These are phyloP conservation scores for Cantharis rufa DNA, from an alignment of 2,888 invertebrate genomes.

Conservation along the genomic window DNA sequence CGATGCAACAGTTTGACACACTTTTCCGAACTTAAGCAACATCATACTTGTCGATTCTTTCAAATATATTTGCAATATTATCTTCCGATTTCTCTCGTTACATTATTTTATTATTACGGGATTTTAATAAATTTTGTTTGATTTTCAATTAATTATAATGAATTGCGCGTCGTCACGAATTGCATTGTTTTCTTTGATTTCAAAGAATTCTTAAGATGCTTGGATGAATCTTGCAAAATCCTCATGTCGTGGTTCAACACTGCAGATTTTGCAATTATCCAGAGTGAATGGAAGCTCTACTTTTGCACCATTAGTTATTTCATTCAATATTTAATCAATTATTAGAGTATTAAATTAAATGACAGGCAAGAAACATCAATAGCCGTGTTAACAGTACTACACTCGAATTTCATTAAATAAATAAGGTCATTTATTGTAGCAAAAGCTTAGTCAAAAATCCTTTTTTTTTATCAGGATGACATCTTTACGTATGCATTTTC, in stretches of 20 bases:
- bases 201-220: not conserved
- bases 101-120: not conserved
- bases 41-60: not conserved
- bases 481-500: not conserved
- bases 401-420: not conserved
- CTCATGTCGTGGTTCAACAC: not conserved
- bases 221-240: not conserved
- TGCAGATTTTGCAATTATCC: not conserved
- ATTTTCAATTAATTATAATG: not conserved
- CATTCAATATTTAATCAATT: not conserved
- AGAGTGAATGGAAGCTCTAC: not conserved
- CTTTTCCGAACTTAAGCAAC: constrained; percentile 17
- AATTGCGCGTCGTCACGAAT: not conserved
- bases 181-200: not conserved
- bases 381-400: not conserved
- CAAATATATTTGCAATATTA: not conserved
- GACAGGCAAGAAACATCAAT: not conserved
- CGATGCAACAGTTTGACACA: constrained; percentile 22
- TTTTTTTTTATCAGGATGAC: not conserved
- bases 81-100: constrained; percentile 17
- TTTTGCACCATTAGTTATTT: not conserved
- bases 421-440: not conserved
- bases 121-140: not conserved
- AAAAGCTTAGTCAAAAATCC: not conserved
- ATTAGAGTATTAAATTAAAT: not conserved